A percentile compares a stretch with the other conserved stretches of the same genome.
phyloP scores from a whole-genome alignment of 2,797 vertebrate species.

The Helarctos malayanus region DNA sequence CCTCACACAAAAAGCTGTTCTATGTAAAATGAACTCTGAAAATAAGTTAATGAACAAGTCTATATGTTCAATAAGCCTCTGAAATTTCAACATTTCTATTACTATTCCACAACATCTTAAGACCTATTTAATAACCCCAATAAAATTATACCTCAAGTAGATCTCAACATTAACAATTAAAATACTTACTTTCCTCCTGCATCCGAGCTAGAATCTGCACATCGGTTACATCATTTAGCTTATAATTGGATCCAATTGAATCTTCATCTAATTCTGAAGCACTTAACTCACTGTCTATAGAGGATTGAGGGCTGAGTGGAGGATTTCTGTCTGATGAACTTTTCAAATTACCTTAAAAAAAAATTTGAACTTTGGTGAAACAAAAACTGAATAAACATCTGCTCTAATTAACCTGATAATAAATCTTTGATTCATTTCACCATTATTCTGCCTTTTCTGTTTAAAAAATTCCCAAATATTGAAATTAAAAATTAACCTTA shows the following conservation, averaged over 20 bases:
- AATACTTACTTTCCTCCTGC: constrained; percentile 99
- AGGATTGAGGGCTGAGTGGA: constrained; percentile 97
- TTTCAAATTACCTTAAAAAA: constrained; percentile 92
- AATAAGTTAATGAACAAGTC: constrained; percentile 26
- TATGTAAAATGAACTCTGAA: neutral
- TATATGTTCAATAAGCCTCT: constrained; percentile 13
- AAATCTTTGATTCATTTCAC: constrained; percentile 13
- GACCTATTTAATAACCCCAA: constrained; percentile 21
- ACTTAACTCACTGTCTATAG: constrained; percentile 98
- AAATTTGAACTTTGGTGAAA: constrained; percentile 63
- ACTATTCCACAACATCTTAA: constrained; percentile 27
- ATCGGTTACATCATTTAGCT: constrained; percentile 98
- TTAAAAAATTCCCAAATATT: constrained; percentile 34
- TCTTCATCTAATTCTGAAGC: constrained; percentile 99
- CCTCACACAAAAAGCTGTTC: neutral
- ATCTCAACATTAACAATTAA: constrained; percentile 47
- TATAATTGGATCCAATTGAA: constrained; percentile 98
- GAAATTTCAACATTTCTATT: constrained; percentile 38
- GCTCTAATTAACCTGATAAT: constrained; percentile 46
- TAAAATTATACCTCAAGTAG: neutral
- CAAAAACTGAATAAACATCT: constrained; percentile 64
- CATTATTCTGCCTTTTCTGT: constrained; percentile 5
- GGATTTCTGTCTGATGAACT: constrained; percentile 94
- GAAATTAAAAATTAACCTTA: constrained; percentile 60
- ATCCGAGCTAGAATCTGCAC: constrained; percentile 99